Base-by-base conservation (phyloP, 2,797 vertebrate species). In the Bovichtus variegatus region DNA sequence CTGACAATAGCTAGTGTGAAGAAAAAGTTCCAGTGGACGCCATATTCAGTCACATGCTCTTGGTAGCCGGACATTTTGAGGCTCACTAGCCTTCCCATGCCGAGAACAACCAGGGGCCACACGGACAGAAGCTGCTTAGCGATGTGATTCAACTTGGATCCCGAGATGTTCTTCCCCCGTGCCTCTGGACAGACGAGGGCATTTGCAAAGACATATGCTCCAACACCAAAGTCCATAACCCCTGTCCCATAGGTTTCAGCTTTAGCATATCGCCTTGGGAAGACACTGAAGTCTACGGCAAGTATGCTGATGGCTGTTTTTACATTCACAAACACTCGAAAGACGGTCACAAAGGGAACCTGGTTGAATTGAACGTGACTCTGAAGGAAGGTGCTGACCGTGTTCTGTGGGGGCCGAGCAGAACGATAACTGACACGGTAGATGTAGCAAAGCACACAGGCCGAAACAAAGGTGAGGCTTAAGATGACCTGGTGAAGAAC, bases 21-120 rank as follows among this genome's bases (percentile, higher is more conserved):
- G 87, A 99, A 99, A 71, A 99, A 99, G 87, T 99, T 99, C 98
- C 98, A 99, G 84, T 99, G 98, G 69, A 98, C 85, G 0, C 98
- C 98, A 3, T 99, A 99, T 81, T 99, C 98, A 0, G 96, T 96
- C 27, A 96, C 85, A 25, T 99, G 98, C 81, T 99, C 98, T 0
- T 98, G 97, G 87, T 99, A 99, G 23, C 90, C 94, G 1, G 95
- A 74, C 46, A 95, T 94, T 91, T 99, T 99, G 40, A 98, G 69
- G 3, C 94, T 95, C 8, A 95, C 77, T 47, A 98, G 90, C 54
- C 98, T 94, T 18, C 86, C 97, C 2, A 96, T 2, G 0, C 98
- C 98, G 1, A 99, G 95, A n/a, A 94, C 68, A 21, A 97, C 6
- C 84, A 99, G 77, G 0, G 98, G 95, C 97, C 97, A 99, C 27